phyloP scores from a whole-genome alignment of 2,113 vertebrate species.

The Sapayoa aenigma region DNA sequence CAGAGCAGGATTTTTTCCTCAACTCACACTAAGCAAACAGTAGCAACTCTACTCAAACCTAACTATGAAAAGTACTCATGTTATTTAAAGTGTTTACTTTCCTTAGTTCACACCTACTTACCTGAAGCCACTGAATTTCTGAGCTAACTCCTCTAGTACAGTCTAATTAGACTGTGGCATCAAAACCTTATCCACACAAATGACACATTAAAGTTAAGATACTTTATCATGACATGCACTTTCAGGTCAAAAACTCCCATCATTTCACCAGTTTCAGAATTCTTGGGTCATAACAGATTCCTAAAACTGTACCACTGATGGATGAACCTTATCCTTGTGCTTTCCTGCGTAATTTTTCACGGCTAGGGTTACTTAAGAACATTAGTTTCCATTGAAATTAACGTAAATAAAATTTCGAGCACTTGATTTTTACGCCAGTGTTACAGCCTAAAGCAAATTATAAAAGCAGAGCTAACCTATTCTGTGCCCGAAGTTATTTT shows the following conservation, averaged over 20 bases:
- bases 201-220: not conserved
- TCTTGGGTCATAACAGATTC: not conserved
- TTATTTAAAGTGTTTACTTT: constrained; percentile 3
- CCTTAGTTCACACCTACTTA: not conserved
- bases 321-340: not conserved
- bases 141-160: not conserved
- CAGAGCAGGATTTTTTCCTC: not conserved
- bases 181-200: not conserved
- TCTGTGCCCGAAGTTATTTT: not conserved
- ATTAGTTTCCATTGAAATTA: not conserved
- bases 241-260: not conserved
- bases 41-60: not conserved
- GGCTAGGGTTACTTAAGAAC: not conserved
- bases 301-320: not conserved
- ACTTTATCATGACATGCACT: not conserved
- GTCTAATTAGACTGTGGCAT: not conserved
- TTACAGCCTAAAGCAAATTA: not conserved
- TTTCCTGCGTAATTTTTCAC: not conserved
- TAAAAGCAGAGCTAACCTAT: not conserved
- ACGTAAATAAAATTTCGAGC: not conserved
- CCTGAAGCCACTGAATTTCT: not conserved
- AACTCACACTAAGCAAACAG: not conserved
- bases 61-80: not conserved
- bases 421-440: not conserved
- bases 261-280: not conserved